phyloP scores from a whole-genome alignment of 2,113 vertebrate species.

The Pelusios castaneus region DNA sequence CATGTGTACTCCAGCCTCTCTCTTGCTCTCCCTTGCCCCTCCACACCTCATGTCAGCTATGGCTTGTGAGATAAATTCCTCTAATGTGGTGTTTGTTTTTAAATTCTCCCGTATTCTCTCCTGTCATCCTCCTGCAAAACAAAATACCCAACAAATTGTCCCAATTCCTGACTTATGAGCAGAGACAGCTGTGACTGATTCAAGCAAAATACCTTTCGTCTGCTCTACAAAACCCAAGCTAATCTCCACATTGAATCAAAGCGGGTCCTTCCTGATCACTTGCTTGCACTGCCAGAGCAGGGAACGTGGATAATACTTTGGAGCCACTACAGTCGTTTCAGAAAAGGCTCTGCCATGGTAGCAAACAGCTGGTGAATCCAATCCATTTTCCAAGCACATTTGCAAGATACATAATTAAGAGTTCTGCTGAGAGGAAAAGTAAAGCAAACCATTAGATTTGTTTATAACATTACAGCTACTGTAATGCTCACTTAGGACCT shows the following conservation, averaged over 20 bases:
- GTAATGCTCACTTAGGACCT: slow-evolving; percentile 18
- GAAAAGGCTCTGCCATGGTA: not conserved
- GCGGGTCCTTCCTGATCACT: rapidly evolving
- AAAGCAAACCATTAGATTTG: slow-evolving; percentile 40
- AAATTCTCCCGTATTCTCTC: not conserved
- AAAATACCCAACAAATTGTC: rapidly evolving
- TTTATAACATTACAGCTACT: slow-evolving; percentile 7
- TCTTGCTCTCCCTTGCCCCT: not conserved
- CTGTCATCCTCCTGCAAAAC: not conserved
- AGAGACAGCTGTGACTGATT: not conserved
- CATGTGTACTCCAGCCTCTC: too few species aligned
- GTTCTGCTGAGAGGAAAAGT: slow-evolving; percentile 41
- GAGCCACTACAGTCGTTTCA: not conserved
- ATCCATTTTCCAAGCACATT: slow-evolving; percentile 49
- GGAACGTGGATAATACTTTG: not conserved
- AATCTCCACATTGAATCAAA: rapidly evolving
- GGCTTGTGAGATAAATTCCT: not conserved
- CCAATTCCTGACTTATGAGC: rapidly evolving
- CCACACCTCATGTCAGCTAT: not conserved
- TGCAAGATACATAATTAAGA: slow-evolving; percentile 49
- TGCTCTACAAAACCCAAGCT: not conserved
- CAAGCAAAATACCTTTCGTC: rapidly evolving
- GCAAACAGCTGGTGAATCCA: slow-evolving; percentile 57
- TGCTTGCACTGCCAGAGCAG: not conserved
- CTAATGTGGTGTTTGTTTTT: rapidly evolving